Conservation (phyloP, 1,140 invertebrate species). For the Hypsibius dujardini region DNA sequence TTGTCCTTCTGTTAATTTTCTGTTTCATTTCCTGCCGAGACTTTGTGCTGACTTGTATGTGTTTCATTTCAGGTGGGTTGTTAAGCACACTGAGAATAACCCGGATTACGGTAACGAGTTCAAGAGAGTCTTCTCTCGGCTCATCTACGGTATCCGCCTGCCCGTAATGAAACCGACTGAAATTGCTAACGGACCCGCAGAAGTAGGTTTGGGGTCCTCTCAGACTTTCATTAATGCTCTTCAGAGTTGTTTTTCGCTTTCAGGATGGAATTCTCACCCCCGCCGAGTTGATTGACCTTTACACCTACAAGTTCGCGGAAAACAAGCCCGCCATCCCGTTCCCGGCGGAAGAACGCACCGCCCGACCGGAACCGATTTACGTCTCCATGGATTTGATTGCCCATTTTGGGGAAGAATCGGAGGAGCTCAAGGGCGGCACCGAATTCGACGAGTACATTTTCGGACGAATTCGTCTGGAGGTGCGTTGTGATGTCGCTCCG, state of each 20-base stretch:
- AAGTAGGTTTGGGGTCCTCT: background rate
- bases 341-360: background rate
- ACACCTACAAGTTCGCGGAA: background rate
- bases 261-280: background rate
- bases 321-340: background rate
- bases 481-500: background rate
- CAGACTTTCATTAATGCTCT: background rate
- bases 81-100: background rate
- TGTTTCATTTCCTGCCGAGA: background rate
- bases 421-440: background rate
- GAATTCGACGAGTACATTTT: background rate
- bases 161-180: background rate
- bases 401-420: background rate
- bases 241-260: background rate
- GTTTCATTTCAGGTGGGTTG: constrained; percentile 6
- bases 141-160: background rate
- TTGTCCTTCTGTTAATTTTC: background rate
- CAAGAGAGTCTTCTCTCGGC: background rate
- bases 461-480: background rate
- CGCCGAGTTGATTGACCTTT: background rate
- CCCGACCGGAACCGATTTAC: background rate
- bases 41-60: background rate
- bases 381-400: background rate
- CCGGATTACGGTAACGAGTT: background rate
- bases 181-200: constrained; percentile 4